These are phyloP conservation scores for Thalassoma bifasciatum DNA, from an alignment of 2,113 vertebrate species.

Conservation along the genomic window DNA sequence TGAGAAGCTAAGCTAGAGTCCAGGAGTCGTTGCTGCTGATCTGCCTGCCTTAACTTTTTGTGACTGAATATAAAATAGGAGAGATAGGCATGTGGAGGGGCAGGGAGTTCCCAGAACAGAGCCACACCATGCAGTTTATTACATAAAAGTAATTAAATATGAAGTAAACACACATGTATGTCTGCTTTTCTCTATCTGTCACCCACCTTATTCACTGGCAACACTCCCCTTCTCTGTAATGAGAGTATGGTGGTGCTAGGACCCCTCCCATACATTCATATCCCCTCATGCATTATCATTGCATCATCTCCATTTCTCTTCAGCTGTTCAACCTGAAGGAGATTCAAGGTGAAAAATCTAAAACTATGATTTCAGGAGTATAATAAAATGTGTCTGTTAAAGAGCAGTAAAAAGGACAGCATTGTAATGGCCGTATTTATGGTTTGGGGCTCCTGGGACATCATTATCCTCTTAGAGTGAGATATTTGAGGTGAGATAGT, in stretches of 20 bases:
- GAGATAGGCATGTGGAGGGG: too few species aligned
- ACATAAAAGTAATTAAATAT: too few species aligned
- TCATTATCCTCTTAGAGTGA: conserved; percentile 46
- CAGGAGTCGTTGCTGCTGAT: too few species aligned
- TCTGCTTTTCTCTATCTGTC: too few species aligned
- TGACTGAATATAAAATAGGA: too few species aligned
- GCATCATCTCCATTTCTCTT: neutral
- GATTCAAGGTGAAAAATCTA: neutral
- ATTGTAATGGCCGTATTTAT: neutral
- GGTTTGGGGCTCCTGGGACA: conserved; percentile 26
- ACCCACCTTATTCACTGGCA: neutral
- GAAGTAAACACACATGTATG: too few species aligned
- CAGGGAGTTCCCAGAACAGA: too few species aligned
- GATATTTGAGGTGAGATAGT: conserved; percentile 5
- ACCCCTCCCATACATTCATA: conserved; percentile 34
- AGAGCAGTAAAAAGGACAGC: conserved; percentile 16
- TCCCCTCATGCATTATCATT: conserved; percentile 20
- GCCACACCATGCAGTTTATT: too few species aligned
- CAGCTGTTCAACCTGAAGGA: neutral
- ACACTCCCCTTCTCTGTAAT: too few species aligned
- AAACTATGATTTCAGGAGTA: conserved; percentile 10
- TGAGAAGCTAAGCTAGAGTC: too few species aligned
- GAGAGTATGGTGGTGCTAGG: neutral
- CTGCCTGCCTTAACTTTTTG: too few species aligned
- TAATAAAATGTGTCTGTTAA: conserved; percentile 16